Conservation (phyloP, 2,888 invertebrate species). For the Julus scandinavius region DNA sequence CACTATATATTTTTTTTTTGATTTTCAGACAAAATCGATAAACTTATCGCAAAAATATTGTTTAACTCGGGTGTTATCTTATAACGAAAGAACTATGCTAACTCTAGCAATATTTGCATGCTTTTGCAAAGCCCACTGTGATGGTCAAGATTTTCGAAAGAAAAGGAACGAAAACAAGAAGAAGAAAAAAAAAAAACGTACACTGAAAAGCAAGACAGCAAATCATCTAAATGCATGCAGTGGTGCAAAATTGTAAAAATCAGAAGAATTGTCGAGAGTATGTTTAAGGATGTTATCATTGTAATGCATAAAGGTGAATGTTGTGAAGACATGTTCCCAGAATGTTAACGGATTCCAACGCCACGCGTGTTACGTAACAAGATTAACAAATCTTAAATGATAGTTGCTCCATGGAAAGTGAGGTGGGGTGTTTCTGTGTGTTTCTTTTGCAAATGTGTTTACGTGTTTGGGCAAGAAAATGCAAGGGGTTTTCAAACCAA, state of each 20-base stretch:
- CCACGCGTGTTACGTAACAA: constrained; percentile 1
- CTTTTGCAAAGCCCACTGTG: background rate
- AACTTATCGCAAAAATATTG: too few species aligned
- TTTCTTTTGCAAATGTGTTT: constrained; percentile 41
- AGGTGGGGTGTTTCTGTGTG: constrained; percentile 29
- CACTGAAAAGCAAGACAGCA: constrained; percentile 9
- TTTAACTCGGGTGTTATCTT: too few species aligned
- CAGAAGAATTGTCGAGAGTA: background rate
- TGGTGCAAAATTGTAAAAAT: constrained; percentile 22
- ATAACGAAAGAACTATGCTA: too few species aligned
- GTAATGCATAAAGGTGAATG: background rate
- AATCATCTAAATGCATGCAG: background rate
- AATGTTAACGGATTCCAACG: constrained; percentile 4
- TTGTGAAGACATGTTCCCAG: background rate
- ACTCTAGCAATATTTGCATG: background rate
- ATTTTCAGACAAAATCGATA: too few species aligned
- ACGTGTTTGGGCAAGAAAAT: constrained; percentile 45
- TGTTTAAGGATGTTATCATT: background rate
- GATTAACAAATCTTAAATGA: background rate
- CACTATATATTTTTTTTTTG: too few species aligned
- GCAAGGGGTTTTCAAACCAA: constrained; percentile 37
- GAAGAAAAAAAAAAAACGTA: background rate
- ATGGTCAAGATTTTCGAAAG: background rate
- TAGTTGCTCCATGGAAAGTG: constrained; percentile 33
- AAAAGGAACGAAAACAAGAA: background rate